Evolutionary conservation across 1,140 invertebrate species (phyloP).

Genomic region (Brachionus sp.): DNA sequence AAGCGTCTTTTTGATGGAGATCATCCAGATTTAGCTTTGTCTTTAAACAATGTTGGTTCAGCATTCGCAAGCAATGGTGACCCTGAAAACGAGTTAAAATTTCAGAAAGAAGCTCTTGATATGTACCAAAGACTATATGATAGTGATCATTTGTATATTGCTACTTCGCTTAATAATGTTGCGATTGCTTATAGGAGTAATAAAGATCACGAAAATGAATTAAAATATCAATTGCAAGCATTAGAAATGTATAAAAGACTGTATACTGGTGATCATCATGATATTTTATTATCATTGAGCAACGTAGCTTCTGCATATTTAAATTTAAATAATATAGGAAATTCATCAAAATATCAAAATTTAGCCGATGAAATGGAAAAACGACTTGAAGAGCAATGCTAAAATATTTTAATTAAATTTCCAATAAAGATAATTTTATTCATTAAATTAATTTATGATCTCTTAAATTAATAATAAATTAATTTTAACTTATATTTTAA

Average conservation of each 20-base stretch:
- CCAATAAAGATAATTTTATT: too few species aligned
- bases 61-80: background rate
- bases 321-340: background rate
- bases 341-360: background rate
- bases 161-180: conserved; percentile 18
- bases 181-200: conserved; percentile 11
- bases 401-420: too few species aligned
- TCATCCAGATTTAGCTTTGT: conserved; percentile 12
- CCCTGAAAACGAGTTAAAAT: conserved; percentile 4
- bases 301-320: background rate
- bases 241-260: conserved; percentile 31
- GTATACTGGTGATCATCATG: conserved; percentile 24
- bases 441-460: too few species aligned
- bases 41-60: conserved; percentile 34
- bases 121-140: conserved; percentile 23
- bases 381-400: background rate
- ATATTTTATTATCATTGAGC: background rate
- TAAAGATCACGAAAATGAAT: background rate
- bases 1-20: background rate
- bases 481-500: too few species aligned
- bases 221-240: conserved; percentile 29
- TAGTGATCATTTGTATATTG: conserved; percentile 37
- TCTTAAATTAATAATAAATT: too few species aligned
- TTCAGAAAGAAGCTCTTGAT: conserved; percentile 35
- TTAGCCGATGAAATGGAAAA: conserved; percentile 18